phyloP scores from a whole-genome alignment of 37 sponge, comb jelly and placozoan genomes.

The Hexactinellida sp. region DNA sequence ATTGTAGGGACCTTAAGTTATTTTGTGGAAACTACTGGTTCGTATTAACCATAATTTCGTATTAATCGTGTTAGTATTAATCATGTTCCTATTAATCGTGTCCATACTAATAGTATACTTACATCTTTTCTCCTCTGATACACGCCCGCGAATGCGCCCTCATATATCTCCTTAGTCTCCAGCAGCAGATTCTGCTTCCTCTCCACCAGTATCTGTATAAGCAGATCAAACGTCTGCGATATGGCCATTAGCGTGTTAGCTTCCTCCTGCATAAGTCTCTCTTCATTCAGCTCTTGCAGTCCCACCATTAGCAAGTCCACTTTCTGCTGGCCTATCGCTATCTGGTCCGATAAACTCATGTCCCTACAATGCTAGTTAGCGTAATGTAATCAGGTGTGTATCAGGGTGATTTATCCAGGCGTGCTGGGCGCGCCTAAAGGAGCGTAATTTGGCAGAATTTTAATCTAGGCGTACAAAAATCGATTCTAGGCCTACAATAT shows the following conservation, averaged over 20 bases:
- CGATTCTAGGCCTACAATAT: no score
- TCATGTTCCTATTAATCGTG: no score
- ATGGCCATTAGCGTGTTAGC: background rate
- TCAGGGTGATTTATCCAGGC: no score
- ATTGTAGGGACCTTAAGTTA: no score
- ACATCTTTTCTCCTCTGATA: conserved; percentile 1
- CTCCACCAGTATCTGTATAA: background rate
- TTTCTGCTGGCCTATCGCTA: background rate
- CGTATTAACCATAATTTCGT: no score
- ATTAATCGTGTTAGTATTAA: no score
- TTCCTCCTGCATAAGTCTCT: background rate
- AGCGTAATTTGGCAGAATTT: no score
- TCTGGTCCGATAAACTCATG: background rate
- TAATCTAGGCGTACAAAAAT: no score
- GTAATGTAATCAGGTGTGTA: no score
- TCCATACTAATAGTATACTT: no score
- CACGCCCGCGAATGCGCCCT: background rate
- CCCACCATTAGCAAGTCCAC: background rate
- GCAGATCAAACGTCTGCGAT: background rate
- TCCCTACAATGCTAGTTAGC: background rate
- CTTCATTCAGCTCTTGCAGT: background rate
- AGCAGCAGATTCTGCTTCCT: background rate
- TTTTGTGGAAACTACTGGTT: no score
- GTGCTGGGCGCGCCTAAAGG: no score
- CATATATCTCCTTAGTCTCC: background rate